Conservation (phyloP, 2,888 invertebrate genomes). For the Mythimna ferrago region DNA sequence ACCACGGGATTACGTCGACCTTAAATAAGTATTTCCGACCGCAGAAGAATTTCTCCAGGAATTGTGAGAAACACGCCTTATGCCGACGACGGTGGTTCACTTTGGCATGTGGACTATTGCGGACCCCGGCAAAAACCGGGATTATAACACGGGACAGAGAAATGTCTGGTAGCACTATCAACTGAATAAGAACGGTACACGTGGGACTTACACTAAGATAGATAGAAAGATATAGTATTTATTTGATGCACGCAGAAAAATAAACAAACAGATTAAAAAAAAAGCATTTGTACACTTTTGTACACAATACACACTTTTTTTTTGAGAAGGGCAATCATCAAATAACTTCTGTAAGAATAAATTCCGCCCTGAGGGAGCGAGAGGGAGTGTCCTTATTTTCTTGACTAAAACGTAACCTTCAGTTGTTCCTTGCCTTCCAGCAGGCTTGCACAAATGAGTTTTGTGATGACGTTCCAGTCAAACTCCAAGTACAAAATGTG, state of each 20-base stretch:
- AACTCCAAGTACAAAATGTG: no score
- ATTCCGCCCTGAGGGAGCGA: no score
- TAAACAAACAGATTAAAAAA: background rate
- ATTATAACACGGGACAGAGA: background rate
- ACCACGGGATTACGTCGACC: background rate
- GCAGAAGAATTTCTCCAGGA: constrained; percentile 2
- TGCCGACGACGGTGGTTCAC: background rate
- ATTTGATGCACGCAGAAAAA: no score
- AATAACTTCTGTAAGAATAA: no score
- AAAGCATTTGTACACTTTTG: background rate
- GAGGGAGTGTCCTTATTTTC: no score
- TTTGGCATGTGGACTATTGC: background rate
- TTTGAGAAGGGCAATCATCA: no score
- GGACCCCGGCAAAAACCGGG: background rate
- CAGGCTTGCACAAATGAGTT: no score
- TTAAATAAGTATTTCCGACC: background rate
- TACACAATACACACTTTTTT: background rate
- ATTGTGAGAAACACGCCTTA: constrained; percentile 3
- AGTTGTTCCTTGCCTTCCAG: no score
- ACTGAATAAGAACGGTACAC: background rate
- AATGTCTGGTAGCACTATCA: background rate
- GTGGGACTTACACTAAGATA: background rate
- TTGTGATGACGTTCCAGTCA: no score
- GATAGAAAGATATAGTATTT: no score
- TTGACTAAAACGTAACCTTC: no score